phyloP scores from a whole-genome alignment of 2,113 vertebrate species.

The Oreocharis arfaki region DNA sequence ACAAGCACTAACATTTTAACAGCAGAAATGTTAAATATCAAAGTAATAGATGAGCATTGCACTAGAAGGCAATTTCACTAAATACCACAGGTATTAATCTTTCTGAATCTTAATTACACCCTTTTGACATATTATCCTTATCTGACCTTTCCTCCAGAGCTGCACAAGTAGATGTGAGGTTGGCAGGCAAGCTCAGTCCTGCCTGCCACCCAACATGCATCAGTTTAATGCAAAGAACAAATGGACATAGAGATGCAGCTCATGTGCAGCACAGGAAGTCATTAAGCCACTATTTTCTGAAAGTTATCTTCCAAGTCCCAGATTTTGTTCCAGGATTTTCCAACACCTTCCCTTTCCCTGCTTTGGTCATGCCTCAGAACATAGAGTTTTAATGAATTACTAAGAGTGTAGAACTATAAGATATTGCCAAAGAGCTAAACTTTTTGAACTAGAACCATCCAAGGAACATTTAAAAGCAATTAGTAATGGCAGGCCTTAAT shows the following conservation, averaged over 20 bases:
- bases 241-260: not conserved
- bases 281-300: not conserved
- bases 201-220: not conserved
- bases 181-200: not conserved
- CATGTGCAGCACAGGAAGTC: not conserved
- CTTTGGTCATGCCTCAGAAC: not conserved
- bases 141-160: slow-evolving; percentile 73
- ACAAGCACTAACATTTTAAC: slow-evolving; percentile 77
- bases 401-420: not conserved
- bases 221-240: not conserved
- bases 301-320: not conserved
- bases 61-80: slow-evolving; percentile 81
- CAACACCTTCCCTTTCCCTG: not conserved
- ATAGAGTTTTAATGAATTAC: slow-evolving; percentile 3
- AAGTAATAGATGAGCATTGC: slow-evolving; percentile 79
- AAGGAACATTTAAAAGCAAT: slow-evolving; percentile 67
- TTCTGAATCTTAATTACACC: slow-evolving; percentile 80
- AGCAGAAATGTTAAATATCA: slow-evolving; percentile 79
- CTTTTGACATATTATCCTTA: slow-evolving; percentile 76
- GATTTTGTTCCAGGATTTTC: not conserved
- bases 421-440: slow-evolving; percentile 35
- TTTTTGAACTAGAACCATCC: slow-evolving; percentile 40
- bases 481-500: slow-evolving; percentile 70
- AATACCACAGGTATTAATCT: slow-evolving; percentile 83
- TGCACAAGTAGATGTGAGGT: slow-evolving; percentile 42